phyloP scores from a whole-genome alignment of 2,888 invertebrate genomes.

The Julus scandinavius region DNA sequence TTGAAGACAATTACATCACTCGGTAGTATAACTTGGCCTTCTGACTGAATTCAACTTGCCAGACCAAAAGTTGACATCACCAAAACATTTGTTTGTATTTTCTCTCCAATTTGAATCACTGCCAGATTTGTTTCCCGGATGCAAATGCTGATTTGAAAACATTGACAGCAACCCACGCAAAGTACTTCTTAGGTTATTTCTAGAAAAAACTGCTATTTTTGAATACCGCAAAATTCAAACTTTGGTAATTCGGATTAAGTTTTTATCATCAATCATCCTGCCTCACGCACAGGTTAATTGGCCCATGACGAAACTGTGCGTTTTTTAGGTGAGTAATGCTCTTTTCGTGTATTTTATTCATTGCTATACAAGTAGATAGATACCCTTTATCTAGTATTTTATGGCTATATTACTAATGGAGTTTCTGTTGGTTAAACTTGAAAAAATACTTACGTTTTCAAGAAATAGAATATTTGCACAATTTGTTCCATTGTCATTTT shows the following conservation, averaged over 20 bases:
- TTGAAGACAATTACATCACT: not conserved
- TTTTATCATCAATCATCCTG: not conserved
- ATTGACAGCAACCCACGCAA: not conserved
- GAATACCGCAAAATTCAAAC: not conserved
- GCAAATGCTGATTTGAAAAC: not conserved
- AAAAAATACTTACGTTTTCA: no score
- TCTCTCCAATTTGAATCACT: not conserved
- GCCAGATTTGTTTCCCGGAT: not conserved
- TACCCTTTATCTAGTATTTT: not conserved
- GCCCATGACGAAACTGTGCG: not conserved
- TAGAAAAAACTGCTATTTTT: not conserved
- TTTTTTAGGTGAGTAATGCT: not conserved
- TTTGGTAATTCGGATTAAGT: not conserved
- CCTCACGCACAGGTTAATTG: not conserved
- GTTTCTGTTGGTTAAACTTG: no score
- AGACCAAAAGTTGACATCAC: not conserved
- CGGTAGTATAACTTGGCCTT: no score
- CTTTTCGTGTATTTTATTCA: not conserved
- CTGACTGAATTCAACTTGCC: not conserved
- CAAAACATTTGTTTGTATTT: no score
- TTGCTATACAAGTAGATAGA: no score
- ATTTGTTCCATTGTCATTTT: no score
- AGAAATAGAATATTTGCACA: no score
- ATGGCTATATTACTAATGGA: not conserved
- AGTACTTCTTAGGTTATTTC: not conserved